Conservation (phyloP, 2,888 invertebrate species). For the Protodeltote pygarga region DNA sequence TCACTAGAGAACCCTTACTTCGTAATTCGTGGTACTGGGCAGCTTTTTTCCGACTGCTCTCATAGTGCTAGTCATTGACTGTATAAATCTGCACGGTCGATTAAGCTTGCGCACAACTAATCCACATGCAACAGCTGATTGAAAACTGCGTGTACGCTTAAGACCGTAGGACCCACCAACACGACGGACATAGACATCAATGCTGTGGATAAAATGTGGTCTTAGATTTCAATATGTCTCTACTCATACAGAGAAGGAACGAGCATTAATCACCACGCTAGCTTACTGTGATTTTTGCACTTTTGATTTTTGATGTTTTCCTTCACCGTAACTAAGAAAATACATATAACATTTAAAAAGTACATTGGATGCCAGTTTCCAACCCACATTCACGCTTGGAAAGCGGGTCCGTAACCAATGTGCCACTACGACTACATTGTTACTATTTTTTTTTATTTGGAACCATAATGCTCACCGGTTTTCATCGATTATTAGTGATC, state of each 20-base stretch:
- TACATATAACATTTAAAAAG: no score
- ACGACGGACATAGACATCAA: constrained; percentile 84
- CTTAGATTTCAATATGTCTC: background rate
- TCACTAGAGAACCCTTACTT: constrained; percentile 52
- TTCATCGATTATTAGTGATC: constrained; percentile 81
- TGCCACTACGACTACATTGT: background rate
- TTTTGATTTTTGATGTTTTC: no score
- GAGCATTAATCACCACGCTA: no score
- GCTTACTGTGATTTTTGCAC: no score
- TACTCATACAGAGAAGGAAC: no score
- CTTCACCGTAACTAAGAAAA: no score
- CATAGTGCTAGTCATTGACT: constrained; percentile 88
- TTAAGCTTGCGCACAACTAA: constrained; percentile 87
- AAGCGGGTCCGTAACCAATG: no score
- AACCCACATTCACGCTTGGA: no score
- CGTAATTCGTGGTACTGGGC: constrained; percentile 74
- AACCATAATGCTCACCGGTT: constrained; percentile 79
- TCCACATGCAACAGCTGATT: constrained; percentile 87
- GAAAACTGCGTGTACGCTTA: constrained; percentile 87
- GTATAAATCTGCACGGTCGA: constrained; percentile 87
- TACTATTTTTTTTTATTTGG: background rate
- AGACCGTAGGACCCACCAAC: constrained; percentile 86
- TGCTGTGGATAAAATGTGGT: constrained; percentile 67
- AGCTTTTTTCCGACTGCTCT: constrained; percentile 82
- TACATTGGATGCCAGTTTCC: no score